Evolutionary conservation across 2,797 vertebrate species (phyloP).

Genomic region (Coregonus ussuriensis): DNA sequence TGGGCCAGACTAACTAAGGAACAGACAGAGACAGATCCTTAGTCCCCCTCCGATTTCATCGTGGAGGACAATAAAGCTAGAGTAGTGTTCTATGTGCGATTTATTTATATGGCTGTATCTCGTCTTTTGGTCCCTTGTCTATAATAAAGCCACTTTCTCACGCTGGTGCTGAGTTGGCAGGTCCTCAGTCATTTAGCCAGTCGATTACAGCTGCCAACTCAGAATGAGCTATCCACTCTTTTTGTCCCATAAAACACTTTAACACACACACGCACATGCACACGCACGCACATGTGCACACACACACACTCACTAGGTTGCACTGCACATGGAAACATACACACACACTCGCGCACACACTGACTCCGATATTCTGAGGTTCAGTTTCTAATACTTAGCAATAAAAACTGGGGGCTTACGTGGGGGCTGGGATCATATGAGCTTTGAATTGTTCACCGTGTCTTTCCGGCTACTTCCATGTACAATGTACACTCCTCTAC

Average conservation of each 20-base stretch:
- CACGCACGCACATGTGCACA: neutral
- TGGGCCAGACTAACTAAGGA: too few species aligned
- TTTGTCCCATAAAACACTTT: constrained; percentile 7
- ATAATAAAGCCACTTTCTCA: neutral
- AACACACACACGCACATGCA: neutral
- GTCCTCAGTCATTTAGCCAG: constrained; percentile 51
- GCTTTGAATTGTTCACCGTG: constrained; percentile 43
- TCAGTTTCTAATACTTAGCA: constrained; percentile 40
- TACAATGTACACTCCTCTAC: neutral
- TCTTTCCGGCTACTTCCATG: constrained; percentile 23
- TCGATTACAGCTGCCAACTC: constrained; percentile 30
- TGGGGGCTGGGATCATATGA: constrained; percentile 29
- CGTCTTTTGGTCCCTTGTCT: too few species aligned
- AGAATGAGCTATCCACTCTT: constrained; percentile 23
- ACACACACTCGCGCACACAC: constrained; percentile 18
- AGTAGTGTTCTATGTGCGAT: too few species aligned
- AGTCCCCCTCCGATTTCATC: too few species aligned
- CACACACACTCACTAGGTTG: neutral
- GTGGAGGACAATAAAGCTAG: too few species aligned
- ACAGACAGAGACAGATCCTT: too few species aligned
- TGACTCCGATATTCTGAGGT: constrained; percentile 16
- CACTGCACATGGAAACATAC: neutral
- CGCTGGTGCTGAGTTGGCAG: constrained; percentile 56
- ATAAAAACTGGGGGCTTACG: constrained; percentile 31
- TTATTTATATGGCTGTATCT: too few species aligned